Base-by-base conservation (phyloP, 2,113 vertebrate genomes). In the Pterophyllum scalare region DNA sequence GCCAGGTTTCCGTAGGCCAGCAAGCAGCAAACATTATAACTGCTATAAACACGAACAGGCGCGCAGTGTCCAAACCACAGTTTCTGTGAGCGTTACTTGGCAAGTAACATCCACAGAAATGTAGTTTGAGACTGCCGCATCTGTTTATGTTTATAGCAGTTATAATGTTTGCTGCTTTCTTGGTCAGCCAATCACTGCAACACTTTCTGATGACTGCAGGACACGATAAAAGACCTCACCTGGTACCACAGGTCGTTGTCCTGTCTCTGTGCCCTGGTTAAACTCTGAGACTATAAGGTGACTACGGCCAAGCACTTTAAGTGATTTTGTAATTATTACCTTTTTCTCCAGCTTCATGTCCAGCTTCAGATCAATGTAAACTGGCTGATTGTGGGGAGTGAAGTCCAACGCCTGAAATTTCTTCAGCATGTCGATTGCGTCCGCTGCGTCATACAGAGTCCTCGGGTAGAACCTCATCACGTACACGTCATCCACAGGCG, bases 261-360 rank as follows among this genome's bases (percentile, higher is more conserved):
- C 2, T 31, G 65, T 31, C 43, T 52, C 49, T 31, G 17, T 72
- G 65, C 24, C 0, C 43, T 2, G 0, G 35, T 24, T 65, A 59
- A 59, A 59, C 8, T 7, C 26, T 60, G 31, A 19, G 15, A 17
- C 6, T 15, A 6, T 19, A 46, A 65, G 22, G 7, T 65, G 22
- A 65, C 0, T 6, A 43, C 15, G 24, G 4, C 38, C n/a, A 40
- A 46, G 22, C 26, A 46, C 22, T 24, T 65, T 46, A 19, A 46
- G 35, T 59, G 3, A 54, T 76, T 43, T 65, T 31, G 46, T 72
- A 3, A 15, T 20, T 2, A 2, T 14, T 95, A 99, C 98, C 97
- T 99, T 99, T 85, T 98, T 99, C 83, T 97, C 96, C 46, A 97
- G 93, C 0, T 95, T 90, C 97, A 99, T 97, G 83, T 99, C 96